Evolutionary conservation across 2,888 invertebrate genomes (phyloP), one percentile per base, ranked within the genome.

Genomic region (Tanypteryx hageni): DNA sequence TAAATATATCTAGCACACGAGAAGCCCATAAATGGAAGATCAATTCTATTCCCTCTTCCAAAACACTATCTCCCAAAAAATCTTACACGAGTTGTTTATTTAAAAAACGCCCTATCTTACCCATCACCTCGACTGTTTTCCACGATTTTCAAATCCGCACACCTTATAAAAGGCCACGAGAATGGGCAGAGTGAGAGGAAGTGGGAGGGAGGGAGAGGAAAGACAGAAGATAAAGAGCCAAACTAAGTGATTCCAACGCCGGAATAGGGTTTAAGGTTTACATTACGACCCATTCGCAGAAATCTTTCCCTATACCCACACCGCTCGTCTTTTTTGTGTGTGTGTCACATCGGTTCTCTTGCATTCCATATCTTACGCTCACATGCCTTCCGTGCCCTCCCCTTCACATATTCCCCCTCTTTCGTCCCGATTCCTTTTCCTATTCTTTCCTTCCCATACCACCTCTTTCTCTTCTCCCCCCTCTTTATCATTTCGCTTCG

Each of bases 201-300:
- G 76, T n/a, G 22, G 22, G 22, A 27, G 76, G 22, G 4, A 27
- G 27, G 13, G 27, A 27, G 27, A 27, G 27, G 27, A 22, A 27
- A 8, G 76, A 22, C 76, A 27, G 22, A 27, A n/a, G n/a, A n/a
- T n/a, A n/a, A 76, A 76, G 76, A 22, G 76, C 11, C 22, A 27
- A 14, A 27, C 18, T 27, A 76, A 76, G 76, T 76, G 76, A 76
- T 76, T 76, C 76, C 76, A 76, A 76, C 76, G 22, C 27, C 76
- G 9, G 76, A 22, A 68, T 10, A 27, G 7, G 76, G 76, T 14
- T 76, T 76, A 27, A 27, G 27, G 76, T 22, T 27, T 76, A 76
- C 76, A 76, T 76, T 76, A 76, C 27, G 76, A 27, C 22, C 27
- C 76, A 76, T 76, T 76, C 76, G 76, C 13, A 11, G 76, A 76